These are phyloP conservation scores for Chromoteleia sp. DNA, from an alignment of 2,888 invertebrate genomes.

Conservation along the genomic window DNA sequence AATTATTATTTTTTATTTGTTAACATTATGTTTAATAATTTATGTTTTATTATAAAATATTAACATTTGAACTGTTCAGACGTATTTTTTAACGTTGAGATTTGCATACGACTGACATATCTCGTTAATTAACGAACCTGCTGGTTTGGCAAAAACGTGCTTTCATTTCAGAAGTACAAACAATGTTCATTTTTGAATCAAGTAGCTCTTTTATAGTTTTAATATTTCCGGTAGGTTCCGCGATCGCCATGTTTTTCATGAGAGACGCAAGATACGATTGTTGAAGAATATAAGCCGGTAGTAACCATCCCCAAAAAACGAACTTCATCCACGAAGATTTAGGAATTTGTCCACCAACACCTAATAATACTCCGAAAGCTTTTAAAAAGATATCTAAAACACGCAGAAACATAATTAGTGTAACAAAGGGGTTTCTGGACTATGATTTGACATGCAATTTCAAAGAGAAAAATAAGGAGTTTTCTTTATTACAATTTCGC, in stretches of 20 bases:
- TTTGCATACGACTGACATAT: no score
- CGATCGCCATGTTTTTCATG: conserved; percentile 61
- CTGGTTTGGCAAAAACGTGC: conserved; percentile 29
- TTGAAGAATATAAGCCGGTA: conserved; percentile 63
- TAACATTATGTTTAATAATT: no score
- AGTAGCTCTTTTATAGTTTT: conserved; percentile 51
- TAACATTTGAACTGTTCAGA: no score
- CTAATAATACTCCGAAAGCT: conserved; percentile 61
- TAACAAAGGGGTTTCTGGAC: no score
- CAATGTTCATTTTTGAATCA: conserved; percentile 54
- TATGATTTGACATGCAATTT: no score
- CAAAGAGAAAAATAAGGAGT: no score
- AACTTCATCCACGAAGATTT: conserved; percentile 49
- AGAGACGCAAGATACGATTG: conserved; percentile 64
- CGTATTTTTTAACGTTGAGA: not conserved
- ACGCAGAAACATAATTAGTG: not conserved
- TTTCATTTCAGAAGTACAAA: conserved; percentile 55
- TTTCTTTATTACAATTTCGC: no score
- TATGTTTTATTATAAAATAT: no score
- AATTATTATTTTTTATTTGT: no score
- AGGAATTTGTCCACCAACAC: conserved; percentile 57
- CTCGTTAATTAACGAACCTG: conserved; percentile 17
- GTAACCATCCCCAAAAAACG: conserved; percentile 67
- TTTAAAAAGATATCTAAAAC: conserved; percentile 60
- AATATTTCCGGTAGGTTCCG: conserved; percentile 45